Base-by-base conservation (phyloP, 2,113 vertebrate genomes). In the Polyodon spathula region DNA sequence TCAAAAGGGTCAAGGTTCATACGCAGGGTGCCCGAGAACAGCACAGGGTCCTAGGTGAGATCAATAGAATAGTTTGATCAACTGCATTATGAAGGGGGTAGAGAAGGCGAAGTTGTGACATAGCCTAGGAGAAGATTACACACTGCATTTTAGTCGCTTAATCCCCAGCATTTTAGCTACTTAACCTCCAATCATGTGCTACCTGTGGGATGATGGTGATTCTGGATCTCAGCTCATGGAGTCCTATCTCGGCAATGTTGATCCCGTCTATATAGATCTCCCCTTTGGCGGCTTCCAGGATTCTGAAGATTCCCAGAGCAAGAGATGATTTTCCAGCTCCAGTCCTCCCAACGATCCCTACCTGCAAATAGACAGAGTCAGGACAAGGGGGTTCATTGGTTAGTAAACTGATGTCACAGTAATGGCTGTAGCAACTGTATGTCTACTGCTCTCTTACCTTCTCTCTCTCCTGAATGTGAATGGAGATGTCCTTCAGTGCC, bases 1-100 rank as follows among this genome's bases (percentile, higher is more conserved):
- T 86, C 76, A 15, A 97, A 97, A 0, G 95, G 95, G 75, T 97
- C 95, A 52, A 98, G 80, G 67, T 98, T 98, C 94, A 97, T 97
- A 50, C 93, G 88, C 61, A 98, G 77, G 58, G 94, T 86, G 39
- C 95, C 95, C 9, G 94, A 95, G 67, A 99, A 97, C 72, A 98
- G 63, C 16, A 99, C 40, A 0, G 96, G 96, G 70, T 99, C 95
- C 96, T 98, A 11, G 43, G 40, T 15, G n/a, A 38, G 37, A 12
- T 27, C 27, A 27, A 37, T 4, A 15, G 12, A 12, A 37, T n/a
- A 12, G 55, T 12, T 5, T n/a, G n/a, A n/a, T n/a, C n/a, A n/a
- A n/a, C n/a, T n/a, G n/a, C n/a, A n/a, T n/a, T n/a, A n/a, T n/a
- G n/a, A n/a, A n/a, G n/a, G n/a, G n/a, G n/a, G n/a, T n/a, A n/a